Evolutionary conservation across 2,797 vertebrate genomes (phyloP).

Genomic region (Sebastes wilsoni): DNA sequence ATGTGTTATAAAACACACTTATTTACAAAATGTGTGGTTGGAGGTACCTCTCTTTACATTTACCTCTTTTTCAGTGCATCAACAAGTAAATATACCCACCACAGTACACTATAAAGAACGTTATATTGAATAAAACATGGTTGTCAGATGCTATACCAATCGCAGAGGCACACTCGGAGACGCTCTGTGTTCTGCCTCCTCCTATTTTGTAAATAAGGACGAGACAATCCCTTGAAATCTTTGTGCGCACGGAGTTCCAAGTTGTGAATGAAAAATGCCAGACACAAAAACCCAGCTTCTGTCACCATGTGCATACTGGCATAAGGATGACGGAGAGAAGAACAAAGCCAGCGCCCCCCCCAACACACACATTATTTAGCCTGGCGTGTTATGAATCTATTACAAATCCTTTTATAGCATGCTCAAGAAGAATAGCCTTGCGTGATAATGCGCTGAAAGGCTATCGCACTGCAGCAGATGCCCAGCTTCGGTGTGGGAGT

Average conservation of each 20-base stretch:
- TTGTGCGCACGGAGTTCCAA: conserved; percentile 20
- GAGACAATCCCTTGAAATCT: conserved; percentile 41
- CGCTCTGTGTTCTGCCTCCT: conserved; percentile 23
- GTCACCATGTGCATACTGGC: conserved; percentile 33
- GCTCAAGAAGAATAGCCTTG: conserved; percentile 62
- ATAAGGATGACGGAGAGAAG: conserved; percentile 37
- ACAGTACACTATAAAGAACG: neutral
- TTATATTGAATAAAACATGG: conserved; percentile 1
- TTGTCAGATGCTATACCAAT: neutral
- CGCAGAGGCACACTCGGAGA: neutral
- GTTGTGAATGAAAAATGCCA: conserved; percentile 50
- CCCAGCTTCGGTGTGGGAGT: conserved; percentile 47
- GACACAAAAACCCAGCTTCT: conserved; percentile 42
- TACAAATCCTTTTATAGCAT: conserved; percentile 62
- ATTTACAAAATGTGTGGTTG: neutral
- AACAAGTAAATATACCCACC: neutral
- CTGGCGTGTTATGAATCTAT: conserved; percentile 63
- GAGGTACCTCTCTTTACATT: neutral
- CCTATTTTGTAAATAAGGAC: conserved; percentile 31
- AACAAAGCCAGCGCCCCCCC: conserved; percentile 42
- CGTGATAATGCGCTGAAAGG: conserved; percentile 60
- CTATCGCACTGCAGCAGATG: conserved; percentile 70
- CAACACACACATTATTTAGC: conserved; percentile 48
- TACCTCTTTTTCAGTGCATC: neutral
- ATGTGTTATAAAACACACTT: neutral